Percentiles rank a stretch among this genome's conserved stretches.
phyloP scores from a whole-genome alignment of 2,888 invertebrate species.

The Norana najaformis region DNA sequence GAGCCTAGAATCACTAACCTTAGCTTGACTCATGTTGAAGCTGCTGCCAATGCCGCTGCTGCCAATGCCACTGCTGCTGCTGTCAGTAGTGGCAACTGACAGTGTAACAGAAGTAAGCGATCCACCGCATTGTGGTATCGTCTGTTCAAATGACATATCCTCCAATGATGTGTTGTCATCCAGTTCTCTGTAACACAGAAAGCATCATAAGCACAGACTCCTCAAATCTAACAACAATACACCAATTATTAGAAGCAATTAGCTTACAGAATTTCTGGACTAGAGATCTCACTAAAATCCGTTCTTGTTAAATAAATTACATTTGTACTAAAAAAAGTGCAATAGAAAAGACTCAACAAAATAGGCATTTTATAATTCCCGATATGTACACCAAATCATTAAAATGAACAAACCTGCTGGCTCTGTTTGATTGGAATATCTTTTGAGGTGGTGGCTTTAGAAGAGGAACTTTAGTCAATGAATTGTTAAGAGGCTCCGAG shows the following conservation, averaged over 20 bases:
- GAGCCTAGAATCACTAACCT: conserved; percentile 26
- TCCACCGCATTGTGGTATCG: conserved; percentile 67
- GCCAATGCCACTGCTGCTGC: conserved; percentile 81
- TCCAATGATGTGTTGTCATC: conserved; percentile 73
- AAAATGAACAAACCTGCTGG: conserved; percentile 72
- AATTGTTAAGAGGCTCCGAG: conserved; percentile 52
- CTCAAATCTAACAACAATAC: background rate
- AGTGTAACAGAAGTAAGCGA: conserved; percentile 67
- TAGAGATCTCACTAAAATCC: background rate
- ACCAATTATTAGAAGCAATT: background rate
- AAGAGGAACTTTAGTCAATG: conserved; percentile 45
- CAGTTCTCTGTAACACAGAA: conserved; percentile 72
- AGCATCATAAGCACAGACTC: background rate
- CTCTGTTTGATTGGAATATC: conserved; percentile 67
- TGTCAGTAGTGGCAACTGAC: conserved; percentile 71
- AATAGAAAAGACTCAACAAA: background rate
- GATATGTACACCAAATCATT: background rate
- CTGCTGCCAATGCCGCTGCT: too few species aligned
- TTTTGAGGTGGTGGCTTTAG: conserved; percentile 54
- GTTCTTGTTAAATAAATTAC: background rate
- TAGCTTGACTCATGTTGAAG: conserved; percentile 36
- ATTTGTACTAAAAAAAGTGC: background rate
- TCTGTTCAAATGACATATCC: conserved; percentile 63
- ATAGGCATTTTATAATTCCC: background rate
- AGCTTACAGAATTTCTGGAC: conserved; percentile 5